Percentiles rank a stretch among this genome's conserved stretches.
Evolutionary conservation across 2,888 invertebrate species (phyloP).

Genomic region (Dusona sp.): DNA sequence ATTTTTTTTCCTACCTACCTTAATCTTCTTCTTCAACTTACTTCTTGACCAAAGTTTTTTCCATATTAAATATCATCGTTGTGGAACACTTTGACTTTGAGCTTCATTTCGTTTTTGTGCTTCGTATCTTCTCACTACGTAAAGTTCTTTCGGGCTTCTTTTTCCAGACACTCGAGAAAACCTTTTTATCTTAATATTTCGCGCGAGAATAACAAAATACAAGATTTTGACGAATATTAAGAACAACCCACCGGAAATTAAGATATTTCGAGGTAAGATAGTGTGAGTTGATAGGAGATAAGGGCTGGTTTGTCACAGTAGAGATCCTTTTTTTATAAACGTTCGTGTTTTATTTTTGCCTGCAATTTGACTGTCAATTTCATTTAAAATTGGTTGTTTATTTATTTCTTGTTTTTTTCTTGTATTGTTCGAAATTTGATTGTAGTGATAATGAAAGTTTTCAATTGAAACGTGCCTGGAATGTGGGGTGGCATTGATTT

Average conservation of each 20-base stretch:
- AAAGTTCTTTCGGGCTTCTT: neutral
- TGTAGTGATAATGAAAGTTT: neutral
- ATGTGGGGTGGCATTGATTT: conserved; percentile 49
- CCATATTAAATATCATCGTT: neutral
- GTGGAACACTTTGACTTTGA: neutral
- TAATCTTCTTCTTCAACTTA: conserved; percentile 26
- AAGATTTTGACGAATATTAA: neutral
- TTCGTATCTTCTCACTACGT: neutral
- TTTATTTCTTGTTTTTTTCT: neutral
- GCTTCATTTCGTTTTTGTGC: neutral
- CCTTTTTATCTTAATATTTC: neutral
- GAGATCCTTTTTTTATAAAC: neutral
- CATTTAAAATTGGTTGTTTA: neutral
- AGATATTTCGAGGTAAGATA: conserved; percentile 60
- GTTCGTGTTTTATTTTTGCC: neutral
- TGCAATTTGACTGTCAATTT: neutral
- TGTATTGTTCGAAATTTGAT: neutral
- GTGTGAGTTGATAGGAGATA: neutral
- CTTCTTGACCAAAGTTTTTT: conserved; percentile 7
- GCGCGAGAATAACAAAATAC: neutral
- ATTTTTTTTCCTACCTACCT: conserved; percentile 9
- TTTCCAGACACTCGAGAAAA: neutral
- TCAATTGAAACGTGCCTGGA: neutral
- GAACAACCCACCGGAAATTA: conserved; percentile 31
- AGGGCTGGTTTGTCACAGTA: neutral